These are phyloP conservation scores for Calameuta idolon DNA, from an alignment of 2,888 invertebrate species.

Conservation along the genomic window DNA sequence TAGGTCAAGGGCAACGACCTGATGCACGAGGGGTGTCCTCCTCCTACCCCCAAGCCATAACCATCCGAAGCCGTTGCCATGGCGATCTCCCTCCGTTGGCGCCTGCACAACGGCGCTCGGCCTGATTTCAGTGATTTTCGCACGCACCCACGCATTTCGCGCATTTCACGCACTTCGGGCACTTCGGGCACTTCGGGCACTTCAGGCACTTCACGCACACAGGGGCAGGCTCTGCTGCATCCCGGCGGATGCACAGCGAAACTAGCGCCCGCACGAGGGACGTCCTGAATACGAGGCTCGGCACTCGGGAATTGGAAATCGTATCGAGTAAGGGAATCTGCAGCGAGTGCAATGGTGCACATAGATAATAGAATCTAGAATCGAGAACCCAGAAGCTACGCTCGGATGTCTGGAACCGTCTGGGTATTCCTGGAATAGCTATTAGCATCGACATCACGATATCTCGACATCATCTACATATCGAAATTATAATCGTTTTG, in stretches of 20 bases:
- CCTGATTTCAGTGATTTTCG: constrained; percentile 8
- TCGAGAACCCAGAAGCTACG: no score
- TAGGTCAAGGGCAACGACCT: constrained; percentile 64
- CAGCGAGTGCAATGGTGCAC: no score
- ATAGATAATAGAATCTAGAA: no score
- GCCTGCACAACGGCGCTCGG: constrained; percentile 16
- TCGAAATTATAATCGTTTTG: no score
- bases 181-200: no score
- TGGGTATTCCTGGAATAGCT: no score
- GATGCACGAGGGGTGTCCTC: constrained; percentile 41
- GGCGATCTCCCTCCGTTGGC: constrained; percentile 28
- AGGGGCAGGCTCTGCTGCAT: not conserved
- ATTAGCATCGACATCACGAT: not conserved
- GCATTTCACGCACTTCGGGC: no score
- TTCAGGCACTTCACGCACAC: not conserved
- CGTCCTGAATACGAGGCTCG: constrained; percentile 23
- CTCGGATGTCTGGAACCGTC: no score
- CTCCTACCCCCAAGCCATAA: constrained; percentile 32
- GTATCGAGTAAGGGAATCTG: constrained; percentile 31
- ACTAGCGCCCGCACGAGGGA: constrained; percentile 17
- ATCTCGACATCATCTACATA: no score
- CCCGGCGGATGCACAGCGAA: constrained; percentile 3
- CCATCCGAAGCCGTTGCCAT: constrained; percentile 44
- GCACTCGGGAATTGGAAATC: constrained; percentile 38
- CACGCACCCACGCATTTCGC: not conserved